Evolutionary conservation across 2,888 invertebrate genomes (phyloP).

Genomic region (Ptychoptera contaminata): DNA sequence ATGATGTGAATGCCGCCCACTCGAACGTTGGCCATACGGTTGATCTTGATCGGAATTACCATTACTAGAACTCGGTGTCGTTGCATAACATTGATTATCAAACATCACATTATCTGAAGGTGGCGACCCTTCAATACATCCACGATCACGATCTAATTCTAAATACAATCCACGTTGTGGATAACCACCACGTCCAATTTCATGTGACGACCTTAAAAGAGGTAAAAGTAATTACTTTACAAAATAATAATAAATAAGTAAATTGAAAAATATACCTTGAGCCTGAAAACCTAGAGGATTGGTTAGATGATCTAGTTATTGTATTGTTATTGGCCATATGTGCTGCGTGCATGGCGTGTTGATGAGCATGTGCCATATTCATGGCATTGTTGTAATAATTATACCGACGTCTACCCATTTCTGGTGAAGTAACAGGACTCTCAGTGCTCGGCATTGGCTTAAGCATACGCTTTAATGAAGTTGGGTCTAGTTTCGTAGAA

Average conservation of each 20-base stretch:
- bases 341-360: constrained; percentile 31
- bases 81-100: constrained; percentile 90
- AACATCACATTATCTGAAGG: constrained; percentile 89
- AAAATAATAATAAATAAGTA: neutral
- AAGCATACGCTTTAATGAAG: constrained; percentile 82
- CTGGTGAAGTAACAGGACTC: constrained; percentile 80
- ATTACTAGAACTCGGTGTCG: constrained; percentile 85
- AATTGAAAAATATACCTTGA: constrained; percentile 33
- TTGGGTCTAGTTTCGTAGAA: constrained; percentile 45
- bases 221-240: neutral
- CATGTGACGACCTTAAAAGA: constrained; percentile 44
- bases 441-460: constrained; percentile 86
- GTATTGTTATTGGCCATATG: constrained; percentile 42
- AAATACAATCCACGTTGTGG: constrained; percentile 59
- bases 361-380: constrained; percentile 44
- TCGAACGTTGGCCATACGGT: constrained; percentile 41
- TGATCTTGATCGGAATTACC: constrained; percentile 81
- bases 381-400: constrained; percentile 41
- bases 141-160: constrained; percentile 56
- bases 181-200: constrained; percentile 55
- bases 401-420: constrained; percentile 71
- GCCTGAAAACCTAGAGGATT: constrained; percentile 47
- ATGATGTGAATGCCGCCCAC: constrained; percentile 43
- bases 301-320: constrained; percentile 40
- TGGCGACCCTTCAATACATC: constrained; percentile 48